Base-by-base conservation (phyloP, 2,113 vertebrate genomes). In the Ornithorhynchus anatinus region DNA sequence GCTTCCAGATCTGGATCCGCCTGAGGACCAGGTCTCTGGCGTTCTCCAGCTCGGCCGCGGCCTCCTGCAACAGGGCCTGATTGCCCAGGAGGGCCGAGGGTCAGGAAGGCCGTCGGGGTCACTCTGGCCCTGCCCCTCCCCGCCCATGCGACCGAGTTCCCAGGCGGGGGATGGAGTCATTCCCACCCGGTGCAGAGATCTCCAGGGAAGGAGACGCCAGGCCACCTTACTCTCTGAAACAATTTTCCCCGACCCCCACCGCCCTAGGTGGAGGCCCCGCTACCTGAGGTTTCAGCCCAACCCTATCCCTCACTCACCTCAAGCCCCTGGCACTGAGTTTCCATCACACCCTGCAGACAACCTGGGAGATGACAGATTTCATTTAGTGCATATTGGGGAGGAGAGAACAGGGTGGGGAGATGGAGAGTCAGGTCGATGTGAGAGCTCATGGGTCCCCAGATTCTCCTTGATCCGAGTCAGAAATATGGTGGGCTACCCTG, bases 1-100 rank as follows among this genome's bases (percentile, higher is more conserved):
- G 91, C 53, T 94, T 92, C 97, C 97, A 99, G 27, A 91, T 86
- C 71, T 95, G 94, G 52, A 97, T 93, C 67, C 89, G 93, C 80
- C 88, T 93, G 45, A 97, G 81, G 11, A 96, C 92, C 51, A 90
- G 86, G 23, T 82, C 64, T 79, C 96, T 95, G 86, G 90, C 92
- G 0, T 36, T 87, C 58, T 95, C 94, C 87, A 94, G 89, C 50
- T 95, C 91, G 3, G 90, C 86, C 16, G 95, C 53, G 2, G 94
- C 80, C 67, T 92, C 93, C 72, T 91, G 75, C 47, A 90, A 29
- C 77, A 93, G 73, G 0, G 88, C 86, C 86, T 88, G 69, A 1
- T 27, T 1, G 3, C 44, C 32, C 40, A 71, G 51, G 4, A 29
- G 2, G 1, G 38, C 51, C 22, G 27, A 19, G 47, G 8, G 3